phyloP scores from a whole-genome alignment of 2,113 vertebrate genomes.

The Pelodiscus sinensis region DNA sequence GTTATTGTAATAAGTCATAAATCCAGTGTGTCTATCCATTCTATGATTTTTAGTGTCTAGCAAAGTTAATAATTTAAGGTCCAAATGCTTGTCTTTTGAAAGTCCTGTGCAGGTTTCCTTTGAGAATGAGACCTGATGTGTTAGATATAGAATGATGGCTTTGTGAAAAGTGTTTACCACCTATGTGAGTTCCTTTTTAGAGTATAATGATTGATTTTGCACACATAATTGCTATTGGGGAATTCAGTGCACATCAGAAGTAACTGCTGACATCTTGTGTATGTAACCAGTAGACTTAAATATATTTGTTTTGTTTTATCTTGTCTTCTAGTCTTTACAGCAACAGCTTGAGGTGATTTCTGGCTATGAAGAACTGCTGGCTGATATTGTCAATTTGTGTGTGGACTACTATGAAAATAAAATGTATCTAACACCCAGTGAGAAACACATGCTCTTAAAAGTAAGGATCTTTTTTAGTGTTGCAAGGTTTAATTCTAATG shows the following conservation, averaged over 20 bases:
- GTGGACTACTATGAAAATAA: constrained; percentile 98
- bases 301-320: not conserved
- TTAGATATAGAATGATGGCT: not conserved
- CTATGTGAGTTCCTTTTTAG: not conserved
- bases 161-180: not conserved
- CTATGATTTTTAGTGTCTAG: not conserved
- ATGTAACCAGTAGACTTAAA: not conserved
- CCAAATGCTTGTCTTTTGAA: not conserved
- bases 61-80: not conserved
- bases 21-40: not conserved
- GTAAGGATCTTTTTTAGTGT: constrained; percentile 71
- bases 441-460: constrained; percentile 98
- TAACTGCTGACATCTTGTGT: not conserved
- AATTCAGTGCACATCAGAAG: not conserved
- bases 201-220: not conserved
- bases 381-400: constrained; percentile 97
- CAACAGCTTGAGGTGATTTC: constrained; percentile 97
- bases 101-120: not conserved
- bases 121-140: not conserved
- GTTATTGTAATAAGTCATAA: not conserved
- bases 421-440: constrained; percentile 95
- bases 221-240: not conserved
- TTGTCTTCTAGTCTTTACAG: constrained; percentile 88
- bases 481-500: not conserved
- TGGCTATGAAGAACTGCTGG: constrained; percentile 95